Evolutionary conservation across 1,140 invertebrate genomes (phyloP).

Genomic region (Drosophila neocordata): DNA sequence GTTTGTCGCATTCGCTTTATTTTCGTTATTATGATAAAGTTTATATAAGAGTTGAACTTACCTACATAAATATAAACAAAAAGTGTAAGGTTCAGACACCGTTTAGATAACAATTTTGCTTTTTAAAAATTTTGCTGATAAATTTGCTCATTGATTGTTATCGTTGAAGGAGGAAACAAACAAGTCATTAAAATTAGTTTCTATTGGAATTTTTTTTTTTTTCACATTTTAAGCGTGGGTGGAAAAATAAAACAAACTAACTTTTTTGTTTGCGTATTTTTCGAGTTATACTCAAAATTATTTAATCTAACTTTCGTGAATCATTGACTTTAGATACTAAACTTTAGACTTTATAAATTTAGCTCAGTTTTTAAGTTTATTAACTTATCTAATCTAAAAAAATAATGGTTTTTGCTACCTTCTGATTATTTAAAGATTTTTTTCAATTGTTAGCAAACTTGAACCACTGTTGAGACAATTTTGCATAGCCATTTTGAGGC

Average conservation of each 20-base stretch:
- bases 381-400: background rate
- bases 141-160: background rate
- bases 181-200: background rate
- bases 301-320: background rate
- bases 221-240: background rate
- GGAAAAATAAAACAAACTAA: background rate
- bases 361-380: background rate
- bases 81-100: constrained; percentile 8
- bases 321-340: background rate
- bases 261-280: background rate
- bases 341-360: background rate
- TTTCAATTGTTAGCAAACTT: background rate
- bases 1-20: background rate
- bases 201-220: background rate
- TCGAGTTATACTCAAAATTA: background rate
- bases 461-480: background rate
- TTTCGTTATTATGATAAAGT: background rate
- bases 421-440: background rate
- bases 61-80: constrained; percentile 1
- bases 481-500: constrained; percentile 1
- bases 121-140: background rate
- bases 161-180: background rate
- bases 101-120: constrained; percentile 6
- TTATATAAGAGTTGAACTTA: constrained; percentile 14
- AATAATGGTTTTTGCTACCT: background rate